phyloP scores from a whole-genome alignment of 2,888 invertebrate genomes.

The Trichogramma dendrolimi region DNA sequence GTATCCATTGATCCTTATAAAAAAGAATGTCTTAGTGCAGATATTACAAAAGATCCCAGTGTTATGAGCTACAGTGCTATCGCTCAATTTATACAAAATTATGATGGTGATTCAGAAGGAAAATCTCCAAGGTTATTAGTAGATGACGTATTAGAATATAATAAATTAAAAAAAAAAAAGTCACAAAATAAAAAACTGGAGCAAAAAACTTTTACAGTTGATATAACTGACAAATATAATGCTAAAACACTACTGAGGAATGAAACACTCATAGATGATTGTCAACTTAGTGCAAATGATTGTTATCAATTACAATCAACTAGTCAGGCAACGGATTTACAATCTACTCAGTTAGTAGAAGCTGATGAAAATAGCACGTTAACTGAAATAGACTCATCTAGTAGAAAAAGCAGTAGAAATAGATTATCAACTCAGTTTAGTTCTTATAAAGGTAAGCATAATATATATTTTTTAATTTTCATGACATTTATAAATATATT shows the following conservation, averaged over 20 bases:
- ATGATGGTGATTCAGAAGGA: conserved; percentile 22
- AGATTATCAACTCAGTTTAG: background rate
- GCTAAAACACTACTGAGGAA: too few species aligned
- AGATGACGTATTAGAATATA: conserved; percentile 43
- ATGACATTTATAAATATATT: background rate
- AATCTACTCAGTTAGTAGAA: too few species aligned
- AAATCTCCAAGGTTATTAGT: conserved; percentile 42
- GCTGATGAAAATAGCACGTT: too few species aligned
- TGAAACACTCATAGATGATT: too few species aligned
- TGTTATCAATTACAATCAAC: too few species aligned
- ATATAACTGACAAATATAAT: conserved; percentile 15
- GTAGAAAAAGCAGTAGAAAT: background rate
- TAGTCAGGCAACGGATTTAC: too few species aligned
- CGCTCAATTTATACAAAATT: conserved; percentile 40
- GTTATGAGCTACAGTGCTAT: conserved; percentile 46
- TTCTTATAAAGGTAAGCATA: background rate
- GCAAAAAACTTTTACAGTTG: conserved; percentile 21
- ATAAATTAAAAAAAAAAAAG: conserved; percentile 32
- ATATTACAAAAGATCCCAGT: conserved; percentile 36
- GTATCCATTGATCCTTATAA: conserved; percentile 24
- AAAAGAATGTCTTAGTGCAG: conserved; percentile 24
- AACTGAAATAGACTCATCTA: background rate
- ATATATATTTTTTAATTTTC: conserved; percentile 3
- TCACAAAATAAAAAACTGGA: conserved; percentile 21
- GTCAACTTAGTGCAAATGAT: too few species aligned